Evolutionary conservation across 1,140 invertebrate species (phyloP).

Genomic region (Hetaerina americana): DNA sequence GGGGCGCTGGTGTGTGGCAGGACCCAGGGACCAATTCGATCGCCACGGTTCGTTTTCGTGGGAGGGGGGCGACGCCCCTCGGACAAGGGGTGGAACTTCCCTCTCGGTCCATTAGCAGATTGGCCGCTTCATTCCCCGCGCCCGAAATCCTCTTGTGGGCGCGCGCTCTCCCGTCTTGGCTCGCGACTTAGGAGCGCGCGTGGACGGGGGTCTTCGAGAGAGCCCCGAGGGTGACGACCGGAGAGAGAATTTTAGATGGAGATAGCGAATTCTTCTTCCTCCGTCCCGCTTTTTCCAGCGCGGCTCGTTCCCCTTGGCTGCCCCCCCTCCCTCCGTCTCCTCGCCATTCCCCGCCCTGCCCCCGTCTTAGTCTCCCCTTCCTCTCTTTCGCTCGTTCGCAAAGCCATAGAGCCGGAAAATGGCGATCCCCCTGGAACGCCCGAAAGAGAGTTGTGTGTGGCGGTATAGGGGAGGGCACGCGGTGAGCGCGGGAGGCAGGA

Average conservation of each 20-base stretch:
- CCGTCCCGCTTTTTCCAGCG: conserved; percentile 12
- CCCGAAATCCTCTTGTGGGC: no score
- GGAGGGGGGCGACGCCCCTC: no score
- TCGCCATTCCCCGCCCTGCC: background rate
- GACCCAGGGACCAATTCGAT: no score
- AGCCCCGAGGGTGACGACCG: background rate
- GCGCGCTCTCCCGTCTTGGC: no score
- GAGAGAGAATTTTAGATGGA: background rate
- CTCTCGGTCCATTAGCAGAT: no score
- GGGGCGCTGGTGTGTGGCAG: no score
- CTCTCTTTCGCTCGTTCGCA: background rate
- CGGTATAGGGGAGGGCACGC: conserved; percentile 7
- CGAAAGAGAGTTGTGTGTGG: conserved; percentile 12
- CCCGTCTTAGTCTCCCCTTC: conserved; percentile 20
- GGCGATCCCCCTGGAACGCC: conserved; percentile 9
- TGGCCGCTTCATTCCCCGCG: no score
- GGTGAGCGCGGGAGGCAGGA: background rate
- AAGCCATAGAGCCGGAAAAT: background rate
- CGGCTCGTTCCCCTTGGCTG: conserved; percentile 19
- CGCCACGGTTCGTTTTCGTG: no score
- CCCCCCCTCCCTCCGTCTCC: background rate
- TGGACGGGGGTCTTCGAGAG: no score
- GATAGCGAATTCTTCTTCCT: background rate
- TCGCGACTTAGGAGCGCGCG: no score
- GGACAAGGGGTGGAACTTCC: no score